Conservation (phyloP, 2,888 invertebrate genomes). For the Amorpha juglandis region DNA sequence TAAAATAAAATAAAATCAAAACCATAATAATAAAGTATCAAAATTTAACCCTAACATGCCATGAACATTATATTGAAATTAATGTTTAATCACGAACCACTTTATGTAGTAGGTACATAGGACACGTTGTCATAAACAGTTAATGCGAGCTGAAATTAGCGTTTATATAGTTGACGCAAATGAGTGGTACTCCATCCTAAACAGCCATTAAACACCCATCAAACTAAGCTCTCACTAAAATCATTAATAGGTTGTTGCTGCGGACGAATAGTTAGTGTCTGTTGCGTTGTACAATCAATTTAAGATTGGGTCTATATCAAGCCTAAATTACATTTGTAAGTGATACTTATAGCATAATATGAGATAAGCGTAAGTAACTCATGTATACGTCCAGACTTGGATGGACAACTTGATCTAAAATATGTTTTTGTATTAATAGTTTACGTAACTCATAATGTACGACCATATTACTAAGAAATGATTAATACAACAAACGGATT, state of each 20-base stretch:
- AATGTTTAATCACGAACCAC: constrained; percentile 15
- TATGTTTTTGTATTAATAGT: too few species aligned
- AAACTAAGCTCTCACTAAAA: constrained; percentile 29
- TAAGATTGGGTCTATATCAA: neutral
- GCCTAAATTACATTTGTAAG: neutral
- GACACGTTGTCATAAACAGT: constrained; percentile 1
- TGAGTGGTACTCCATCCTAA: constrained; percentile 24
- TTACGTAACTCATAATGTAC: too few species aligned
- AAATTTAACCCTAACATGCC: neutral
- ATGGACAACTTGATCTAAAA: too few species aligned
- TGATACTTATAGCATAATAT: too few species aligned
- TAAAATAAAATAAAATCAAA: too few species aligned
- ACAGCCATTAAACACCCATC: constrained; percentile 29
- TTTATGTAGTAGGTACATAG: constrained; percentile 17
- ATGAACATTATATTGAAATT: neutral
- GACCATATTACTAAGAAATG: too few species aligned
- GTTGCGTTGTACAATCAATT: neutral
- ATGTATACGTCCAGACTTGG: too few species aligned
- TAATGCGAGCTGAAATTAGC: constrained; percentile 8
- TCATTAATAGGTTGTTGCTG: constrained; percentile 28
- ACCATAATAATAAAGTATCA: too few species aligned
- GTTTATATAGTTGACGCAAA: constrained; percentile 23
- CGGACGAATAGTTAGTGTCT: neutral
- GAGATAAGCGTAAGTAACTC: too few species aligned
- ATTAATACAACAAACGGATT: too few species aligned